Evolutionary conservation across 2,888 invertebrate genomes (phyloP), one percentile per base, ranked within the genome.

Genomic region (Hyposoter didymator): DNA sequence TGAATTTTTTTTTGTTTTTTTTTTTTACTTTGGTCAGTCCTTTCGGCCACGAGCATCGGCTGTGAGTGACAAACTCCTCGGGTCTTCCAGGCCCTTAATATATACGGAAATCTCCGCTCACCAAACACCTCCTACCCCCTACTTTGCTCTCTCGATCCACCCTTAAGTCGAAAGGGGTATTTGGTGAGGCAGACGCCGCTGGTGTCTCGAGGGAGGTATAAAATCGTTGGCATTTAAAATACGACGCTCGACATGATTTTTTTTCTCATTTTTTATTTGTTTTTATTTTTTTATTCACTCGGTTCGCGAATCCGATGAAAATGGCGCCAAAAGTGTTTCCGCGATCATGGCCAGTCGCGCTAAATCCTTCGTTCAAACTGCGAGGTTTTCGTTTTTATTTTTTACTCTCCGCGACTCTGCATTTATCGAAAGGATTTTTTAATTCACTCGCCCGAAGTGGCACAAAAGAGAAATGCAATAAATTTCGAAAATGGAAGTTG

Each of bases 161-260:
- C 70, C 75, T 14, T 22, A 14, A 6, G 1, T 55, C 14, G n/a
- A 17, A 75, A 52, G 66, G 76, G 76, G 35, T 76, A 52, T 52
- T 39, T 66, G 1, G 45, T n/a, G 3, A 52, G 49, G 49, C 14
- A 17, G n/a, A n/a, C 28, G 49, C 19, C 49, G 35, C 22, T 32
- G 10, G 22, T 32, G 62, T 32, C 90, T 87, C 90, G 75, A 84
- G 93, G 93, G 93, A 91, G 89, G 90, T 88, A 91, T 93, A 89
- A 93, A 93, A 93, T 93, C 93, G 92, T 89, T 93, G 93, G 93
- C 93, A 93, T 93, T 93, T 93, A 90, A 92, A 91, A 92, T 92
- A 92, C 88, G 90, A 85, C 69, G 69, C 80, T n/a, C 66, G 49
- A 72, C n/a, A 14, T 6, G 10, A 52, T 12, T 22, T 28, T 49